phyloP scores from a whole-genome alignment of 1,140 invertebrate genomes.

The Cardiocondyla obscurior region DNA sequence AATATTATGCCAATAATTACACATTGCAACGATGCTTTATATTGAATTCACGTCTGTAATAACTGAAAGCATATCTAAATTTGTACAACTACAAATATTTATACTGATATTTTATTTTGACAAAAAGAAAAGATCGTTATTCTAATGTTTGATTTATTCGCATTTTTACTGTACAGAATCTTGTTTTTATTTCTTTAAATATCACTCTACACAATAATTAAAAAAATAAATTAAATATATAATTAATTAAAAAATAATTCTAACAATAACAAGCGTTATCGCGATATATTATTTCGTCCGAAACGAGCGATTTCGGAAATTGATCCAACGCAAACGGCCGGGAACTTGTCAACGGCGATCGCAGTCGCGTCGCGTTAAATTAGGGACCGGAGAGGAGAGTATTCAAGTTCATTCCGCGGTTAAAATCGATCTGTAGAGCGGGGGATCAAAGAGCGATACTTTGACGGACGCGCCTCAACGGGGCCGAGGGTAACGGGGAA shows the following conservation, averaged over 20 bases:
- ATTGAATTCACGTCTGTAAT: slow-evolving; percentile 25
- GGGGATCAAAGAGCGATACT: slow-evolving; percentile 6
- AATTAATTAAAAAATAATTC: neutral
- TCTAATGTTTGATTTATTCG: neutral
- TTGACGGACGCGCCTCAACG: slow-evolving; percentile 41
- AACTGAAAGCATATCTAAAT: slow-evolving; percentile 22
- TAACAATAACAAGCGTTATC: neutral
- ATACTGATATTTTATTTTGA: slow-evolving; percentile 18
- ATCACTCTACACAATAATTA: neutral
- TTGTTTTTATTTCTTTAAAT: neutral
- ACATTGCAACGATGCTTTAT: slow-evolving; percentile 29
- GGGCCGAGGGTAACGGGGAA: slow-evolving; percentile 28
- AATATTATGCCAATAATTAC: slow-evolving; percentile 51
- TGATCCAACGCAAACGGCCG: no score
- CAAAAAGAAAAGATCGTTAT: neutral
- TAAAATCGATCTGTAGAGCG: neutral
- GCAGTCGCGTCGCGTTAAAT: neutral
- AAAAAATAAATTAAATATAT: neutral
- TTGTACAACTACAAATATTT: neutral
- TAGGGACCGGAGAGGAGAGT: neutral
- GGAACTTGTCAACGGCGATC: neutral
- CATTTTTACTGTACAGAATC: neutral
- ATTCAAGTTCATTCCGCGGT: neutral
- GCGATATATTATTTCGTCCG: neutral
- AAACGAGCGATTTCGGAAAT: neutral